A percentile compares a stretch with the other conserved stretches of the same genome.
phyloP scores from a whole-genome alignment of 2,113 vertebrate genomes.

The Pedionomus torquatus region DNA sequence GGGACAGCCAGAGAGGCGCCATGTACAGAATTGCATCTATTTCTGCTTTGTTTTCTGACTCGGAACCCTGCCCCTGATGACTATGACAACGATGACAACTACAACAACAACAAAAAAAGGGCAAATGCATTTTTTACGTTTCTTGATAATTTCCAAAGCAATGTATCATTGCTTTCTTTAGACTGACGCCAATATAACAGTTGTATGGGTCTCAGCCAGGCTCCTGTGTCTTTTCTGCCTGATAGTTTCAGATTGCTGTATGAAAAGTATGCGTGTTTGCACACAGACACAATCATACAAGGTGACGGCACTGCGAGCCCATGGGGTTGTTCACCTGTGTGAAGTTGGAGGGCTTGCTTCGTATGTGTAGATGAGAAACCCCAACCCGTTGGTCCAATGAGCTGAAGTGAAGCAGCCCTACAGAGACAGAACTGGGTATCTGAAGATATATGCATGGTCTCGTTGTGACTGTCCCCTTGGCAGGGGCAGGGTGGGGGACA shows the following conservation, averaged over 20 bases:
- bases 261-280: constrained; percentile 30
- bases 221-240: constrained; percentile 76
- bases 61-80: constrained; percentile 56
- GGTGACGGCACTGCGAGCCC: neutral
- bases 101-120: constrained; percentile 64
- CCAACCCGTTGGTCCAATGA: neutral
- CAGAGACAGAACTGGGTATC: neutral
- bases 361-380: neutral
- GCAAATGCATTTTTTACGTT: constrained; percentile 77
- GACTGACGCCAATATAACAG: constrained; percentile 69
- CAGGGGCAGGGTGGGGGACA: neutral
- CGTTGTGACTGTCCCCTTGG: neutral
- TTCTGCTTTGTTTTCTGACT: constrained; percentile 65
- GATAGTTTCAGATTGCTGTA: constrained; percentile 58
- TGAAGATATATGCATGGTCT: neutral
- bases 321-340: neutral
- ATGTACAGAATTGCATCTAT: constrained; percentile 56
- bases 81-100: constrained; percentile 14
- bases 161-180: constrained; percentile 72
- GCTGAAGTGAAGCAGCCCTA: constrained; percentile 9
- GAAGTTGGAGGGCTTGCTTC: constrained; percentile 17
- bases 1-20: constrained; percentile 35
- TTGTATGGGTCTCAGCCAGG: constrained; percentile 71
- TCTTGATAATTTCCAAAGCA: constrained; percentile 75
- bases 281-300: neutral